Conservation (phyloP, 2,888 invertebrate genomes). For the Cremastinae sp. region DNA sequence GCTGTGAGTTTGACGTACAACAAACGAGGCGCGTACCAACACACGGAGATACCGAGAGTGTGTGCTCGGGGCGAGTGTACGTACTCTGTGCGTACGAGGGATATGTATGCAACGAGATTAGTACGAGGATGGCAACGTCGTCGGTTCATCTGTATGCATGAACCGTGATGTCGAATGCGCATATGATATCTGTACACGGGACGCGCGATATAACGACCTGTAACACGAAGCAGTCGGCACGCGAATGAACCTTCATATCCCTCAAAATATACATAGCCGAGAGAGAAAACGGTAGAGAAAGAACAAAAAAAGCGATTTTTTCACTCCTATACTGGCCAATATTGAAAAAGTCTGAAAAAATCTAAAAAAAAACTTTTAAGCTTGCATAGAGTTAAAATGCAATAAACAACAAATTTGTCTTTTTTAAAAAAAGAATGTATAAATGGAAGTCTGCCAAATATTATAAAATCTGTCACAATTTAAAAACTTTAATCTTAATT, state of each 20-base stretch:
- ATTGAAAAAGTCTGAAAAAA: too few relatives aligned
- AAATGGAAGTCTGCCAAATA: too few relatives aligned
- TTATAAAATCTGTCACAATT: too few relatives aligned
- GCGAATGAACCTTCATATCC: slow-evolving; percentile 47
- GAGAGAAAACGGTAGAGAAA: too few relatives aligned
- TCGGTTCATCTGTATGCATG: slow-evolving; percentile 27
- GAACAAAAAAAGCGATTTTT: too few relatives aligned
- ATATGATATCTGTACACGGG: slow-evolving; percentile 16
- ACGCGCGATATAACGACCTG: slow-evolving; percentile 34
- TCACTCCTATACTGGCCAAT: too few relatives aligned
- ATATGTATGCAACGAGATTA: background rate
- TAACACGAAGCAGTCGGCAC: slow-evolving; percentile 56
- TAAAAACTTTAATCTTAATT: too few relatives aligned
- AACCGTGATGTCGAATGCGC: background rate
- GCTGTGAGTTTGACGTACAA: background rate
- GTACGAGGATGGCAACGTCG: slow-evolving; percentile 50
- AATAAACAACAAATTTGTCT: too few relatives aligned
- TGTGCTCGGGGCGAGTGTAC: background rate
- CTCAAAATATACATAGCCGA: slow-evolving; percentile 1
- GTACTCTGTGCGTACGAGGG: slow-evolving; percentile 23
- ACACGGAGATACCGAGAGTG: background rate
- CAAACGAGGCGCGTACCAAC: background rate
- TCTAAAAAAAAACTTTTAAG: too few relatives aligned
- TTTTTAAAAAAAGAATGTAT: too few relatives aligned
- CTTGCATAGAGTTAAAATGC: too few relatives aligned